A percentile compares a stretch with the other conserved stretches of the same genome.
phyloP scores from a whole-genome alignment of 1,140 invertebrate species.

The Scylla paramamosain region DNA sequence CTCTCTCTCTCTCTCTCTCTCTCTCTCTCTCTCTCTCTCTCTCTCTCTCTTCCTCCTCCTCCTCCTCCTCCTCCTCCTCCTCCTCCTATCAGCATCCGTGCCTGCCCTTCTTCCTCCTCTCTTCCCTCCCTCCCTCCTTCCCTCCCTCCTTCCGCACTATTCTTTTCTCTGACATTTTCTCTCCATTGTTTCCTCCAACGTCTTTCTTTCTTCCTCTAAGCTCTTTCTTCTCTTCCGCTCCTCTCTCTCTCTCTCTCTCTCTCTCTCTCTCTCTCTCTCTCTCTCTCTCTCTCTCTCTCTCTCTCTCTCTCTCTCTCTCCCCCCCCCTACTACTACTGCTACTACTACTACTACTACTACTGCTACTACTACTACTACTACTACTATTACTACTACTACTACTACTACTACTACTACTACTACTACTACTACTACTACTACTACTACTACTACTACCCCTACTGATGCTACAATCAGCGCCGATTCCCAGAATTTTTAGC shows the following conservation, averaged over 20 bases:
- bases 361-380: neutral
- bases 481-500: neutral
- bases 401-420: neutral
- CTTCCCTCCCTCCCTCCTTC: neutral
- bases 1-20: neutral
- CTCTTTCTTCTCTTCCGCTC: neutral
- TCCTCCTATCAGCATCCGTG: neutral
- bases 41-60: neutral
- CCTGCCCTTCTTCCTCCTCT: too few relatives aligned
- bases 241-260: neutral
- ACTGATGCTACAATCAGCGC: neutral
- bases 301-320: neutral
- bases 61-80: neutral
- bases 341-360: neutral
- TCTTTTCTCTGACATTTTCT: neutral
- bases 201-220: neutral
- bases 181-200: neutral
- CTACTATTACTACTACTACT: neutral
- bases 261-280: neutral
- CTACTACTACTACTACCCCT: neutral
- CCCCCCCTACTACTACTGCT: neutral
- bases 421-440: neutral
- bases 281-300: neutral
- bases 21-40: constrained; percentile 44
- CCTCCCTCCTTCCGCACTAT: neutral